Conservation (phyloP, 2,888 invertebrate genomes). For the Leptinotarsa haldemani region DNA sequence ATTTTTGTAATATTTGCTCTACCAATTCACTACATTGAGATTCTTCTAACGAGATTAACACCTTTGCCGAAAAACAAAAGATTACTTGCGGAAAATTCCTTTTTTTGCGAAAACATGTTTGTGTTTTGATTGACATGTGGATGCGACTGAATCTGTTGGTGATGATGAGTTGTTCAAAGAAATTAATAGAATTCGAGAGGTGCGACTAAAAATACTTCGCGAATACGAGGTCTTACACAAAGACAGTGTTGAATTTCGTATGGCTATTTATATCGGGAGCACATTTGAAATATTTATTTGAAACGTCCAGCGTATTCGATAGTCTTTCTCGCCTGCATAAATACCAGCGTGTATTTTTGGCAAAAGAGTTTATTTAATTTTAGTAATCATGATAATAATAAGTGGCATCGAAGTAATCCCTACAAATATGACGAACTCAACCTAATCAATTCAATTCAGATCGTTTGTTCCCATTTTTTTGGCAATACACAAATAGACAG, state of each 20-base stretch:
- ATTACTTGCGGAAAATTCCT: neutral
- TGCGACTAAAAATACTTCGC: constrained; percentile 41
- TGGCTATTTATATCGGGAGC: constrained; percentile 41
- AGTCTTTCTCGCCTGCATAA: constrained; percentile 16
- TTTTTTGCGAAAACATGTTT: constrained; percentile 1
- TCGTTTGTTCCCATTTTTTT: too few species aligned
- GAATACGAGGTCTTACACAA: constrained; percentile 43
- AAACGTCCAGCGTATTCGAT: constrained; percentile 26
- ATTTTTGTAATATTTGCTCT: neutral
- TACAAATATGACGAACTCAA: too few species aligned
- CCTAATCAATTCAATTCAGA: too few species aligned
- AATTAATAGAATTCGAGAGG: constrained; percentile 2
- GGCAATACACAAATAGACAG: too few species aligned
- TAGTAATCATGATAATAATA: neutral
- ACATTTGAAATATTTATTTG: constrained; percentile 39
- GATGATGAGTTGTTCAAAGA: constrained; percentile 9
- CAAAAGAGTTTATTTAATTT: neutral
- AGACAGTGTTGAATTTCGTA: constrained; percentile 39
- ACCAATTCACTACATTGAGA: neutral
- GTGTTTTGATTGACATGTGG: constrained; percentile 11
- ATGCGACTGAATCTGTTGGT: neutral
- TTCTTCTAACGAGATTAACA: neutral
- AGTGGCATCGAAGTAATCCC: too few species aligned
- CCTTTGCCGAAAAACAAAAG: neutral
- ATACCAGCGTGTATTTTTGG: constrained; percentile 1